Evolutionary conservation across 1,140 invertebrate species (phyloP).

Genomic region (Penaeus chinensis): DNA sequence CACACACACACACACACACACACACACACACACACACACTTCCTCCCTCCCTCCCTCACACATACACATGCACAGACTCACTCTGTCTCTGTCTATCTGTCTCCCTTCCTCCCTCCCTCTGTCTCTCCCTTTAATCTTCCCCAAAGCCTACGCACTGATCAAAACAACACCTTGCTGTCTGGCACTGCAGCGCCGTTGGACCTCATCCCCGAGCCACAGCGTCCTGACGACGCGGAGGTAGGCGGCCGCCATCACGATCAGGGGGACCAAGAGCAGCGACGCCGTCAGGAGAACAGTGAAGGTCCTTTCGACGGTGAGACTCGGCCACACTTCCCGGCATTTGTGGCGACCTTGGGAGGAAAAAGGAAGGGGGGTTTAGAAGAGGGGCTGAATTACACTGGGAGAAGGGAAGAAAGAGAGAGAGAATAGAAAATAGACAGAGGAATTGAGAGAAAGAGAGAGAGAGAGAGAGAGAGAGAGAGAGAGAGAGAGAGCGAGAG

Average conservation of each 20-base stretch:
- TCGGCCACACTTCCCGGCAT: conserved; percentile 81
- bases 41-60: not conserved
- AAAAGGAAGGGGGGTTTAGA: no score
- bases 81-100: not conserved
- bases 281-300: conserved; percentile 83
- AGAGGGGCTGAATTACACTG: no score
- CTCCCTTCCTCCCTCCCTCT: not conserved
- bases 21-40: not conserved
- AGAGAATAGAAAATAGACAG: no score
- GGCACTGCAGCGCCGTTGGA: not conserved
- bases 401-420: no score
- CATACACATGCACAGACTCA: no score
- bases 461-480: no score
- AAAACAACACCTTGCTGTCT: no score
- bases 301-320: conserved; percentile 73
- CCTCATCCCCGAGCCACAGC: conserved; percentile 68
- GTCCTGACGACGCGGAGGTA: conserved; percentile 77
- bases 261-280: conserved; percentile 78
- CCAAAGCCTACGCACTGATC: not conserved
- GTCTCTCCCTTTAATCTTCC: not conserved
- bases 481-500: no score
- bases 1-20: not conserved
- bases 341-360: conserved; percentile 71
- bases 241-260: conserved; percentile 80
- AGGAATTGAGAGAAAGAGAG: no score